Evolutionary conservation across 2,888 invertebrate species (phyloP).

Genomic region (Diadromus collaris): DNA sequence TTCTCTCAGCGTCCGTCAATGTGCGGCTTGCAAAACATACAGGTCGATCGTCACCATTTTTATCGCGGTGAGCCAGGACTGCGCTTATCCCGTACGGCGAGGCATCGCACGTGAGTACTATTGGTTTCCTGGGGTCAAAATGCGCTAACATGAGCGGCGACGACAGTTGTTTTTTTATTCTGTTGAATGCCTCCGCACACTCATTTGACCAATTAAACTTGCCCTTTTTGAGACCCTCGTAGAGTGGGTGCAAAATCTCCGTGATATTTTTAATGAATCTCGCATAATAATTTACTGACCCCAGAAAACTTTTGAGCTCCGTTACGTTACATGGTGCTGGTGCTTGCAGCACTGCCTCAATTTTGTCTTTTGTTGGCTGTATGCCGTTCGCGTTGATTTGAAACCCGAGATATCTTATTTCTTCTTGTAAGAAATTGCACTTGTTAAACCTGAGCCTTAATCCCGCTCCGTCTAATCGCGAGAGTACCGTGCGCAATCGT

Average conservation of each 20-base stretch:
- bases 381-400: constrained; percentile 1
- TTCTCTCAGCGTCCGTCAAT: constrained; percentile 65
- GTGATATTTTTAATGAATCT: not conserved
- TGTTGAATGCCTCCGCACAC: constrained; percentile 64
- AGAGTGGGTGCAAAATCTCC: constrained; percentile 1
- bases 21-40: constrained; percentile 71
- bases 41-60: constrained; percentile 68
- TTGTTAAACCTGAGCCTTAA: not conserved
- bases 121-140: constrained; percentile 46
- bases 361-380: not conserved
- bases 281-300: constrained; percentile 5
- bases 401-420: constrained; percentile 20
- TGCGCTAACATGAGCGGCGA: constrained; percentile 52
- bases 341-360: not conserved
- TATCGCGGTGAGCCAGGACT: constrained; percentile 65
- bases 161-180: constrained; percentile 56
- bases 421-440: constrained; percentile 11
- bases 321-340: constrained; percentile 4
- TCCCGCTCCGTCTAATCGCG: constrained; percentile 23
- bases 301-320: constrained; percentile 4
- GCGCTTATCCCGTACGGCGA: constrained; percentile 67
- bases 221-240: not conserved
- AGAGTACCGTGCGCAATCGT: constrained; percentile 20
- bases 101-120: constrained; percentile 61
- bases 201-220: constrained; percentile 60